Evolutionary conservation across 2,888 invertebrate genomes (phyloP), one percentile per base, ranked within the genome.

Genomic region (Anorthoa munda): DNA sequence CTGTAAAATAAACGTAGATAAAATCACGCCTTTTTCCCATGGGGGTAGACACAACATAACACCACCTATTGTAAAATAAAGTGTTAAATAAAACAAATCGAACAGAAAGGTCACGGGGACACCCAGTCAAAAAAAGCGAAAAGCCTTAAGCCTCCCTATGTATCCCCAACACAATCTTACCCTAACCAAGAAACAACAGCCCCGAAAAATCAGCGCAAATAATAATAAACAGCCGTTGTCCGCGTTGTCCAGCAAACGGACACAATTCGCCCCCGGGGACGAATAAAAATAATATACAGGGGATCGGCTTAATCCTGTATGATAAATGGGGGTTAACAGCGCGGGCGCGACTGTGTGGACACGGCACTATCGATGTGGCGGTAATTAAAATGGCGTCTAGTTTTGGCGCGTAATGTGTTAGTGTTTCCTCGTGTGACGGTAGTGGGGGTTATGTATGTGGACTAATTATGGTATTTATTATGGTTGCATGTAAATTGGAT

Each of bases 261-360:
- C 90, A 92, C 89, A 92, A 93, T 92, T 89, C 89, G 87, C 88
- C 93, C 91, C 91, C 70, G 77, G 90, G 92, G 93, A 90, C 87
- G 86, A 93, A 93, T 93, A 93, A 92, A 93, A 93, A 93, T 94
- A 93, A 93, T 92, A 92, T 93, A 94, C 92, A 92, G 90, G 86
- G 90, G 91, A 93, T 94, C 90, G 91, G 91, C 88, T 92, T 93
- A 93, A 93, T 93, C 93, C 92, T 87, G 91, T 94, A 92, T 94
- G 93, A 94, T 93, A 90, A 91, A 94, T 93, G 91, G 88, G 89
- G 91, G 92, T 89, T 76, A 88, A 83, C 81, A 84, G 85, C 70
- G 80, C 86, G 86, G 72, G 83, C 76, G 80, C 84, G 84, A 5
- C 46, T 46, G 67, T 31, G 56, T 84, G 86, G 79, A 81, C 83